Evolutionary conservation across 2,888 invertebrate genomes (phyloP), one percentile per base, ranked within the genome.

Genomic region (Mongoloraphidia duomilia): DNA sequence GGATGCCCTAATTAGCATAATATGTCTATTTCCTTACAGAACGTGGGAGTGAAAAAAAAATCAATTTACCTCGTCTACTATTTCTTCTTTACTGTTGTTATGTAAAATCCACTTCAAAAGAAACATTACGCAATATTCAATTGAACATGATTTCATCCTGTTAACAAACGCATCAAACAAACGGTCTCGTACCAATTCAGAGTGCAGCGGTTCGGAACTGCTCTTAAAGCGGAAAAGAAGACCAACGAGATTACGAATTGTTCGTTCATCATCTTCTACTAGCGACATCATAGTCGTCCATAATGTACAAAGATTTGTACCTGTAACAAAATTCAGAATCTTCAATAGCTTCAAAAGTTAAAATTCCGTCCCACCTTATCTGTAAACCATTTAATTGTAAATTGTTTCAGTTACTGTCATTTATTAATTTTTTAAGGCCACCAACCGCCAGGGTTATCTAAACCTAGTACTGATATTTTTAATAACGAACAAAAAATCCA

Each of bases 261-360:
- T 13, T 1, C 62, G 57, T 35, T 72, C 70, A 54, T 76, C 75
- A 57, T 78, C 77, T 56, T 76, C 75, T 8, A 77, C 59, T n/a
- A 75, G 57, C 1, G 64, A 64, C 51, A 73, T 66, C n/a, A 69
- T 56, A 4, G 65, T 66, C 11, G 68, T 65, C 63, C 69, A 67
- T 2, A 70, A 36, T 0, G 63, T 63, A 1, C 68, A 61, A 48
- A 57, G 58, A 49, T 59, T 60, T 54, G 67, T 64, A 45, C 66
- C 71, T 71, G 52, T 36, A 58, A 57, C 59, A 14, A 58, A 60
- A 41, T 35, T n/a, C 6, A 26, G 5, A 26, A 26, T 26, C 26
- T 26, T 26, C 26, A 26, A 26, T 26, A 26, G 26, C 6, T 26
- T 26, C 26, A 6, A 26, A 26, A 6, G 26, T 6, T 26, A 26